phyloP scores from a whole-genome alignment of 2,113 vertebrate species.

The Macquaria australasica region DNA sequence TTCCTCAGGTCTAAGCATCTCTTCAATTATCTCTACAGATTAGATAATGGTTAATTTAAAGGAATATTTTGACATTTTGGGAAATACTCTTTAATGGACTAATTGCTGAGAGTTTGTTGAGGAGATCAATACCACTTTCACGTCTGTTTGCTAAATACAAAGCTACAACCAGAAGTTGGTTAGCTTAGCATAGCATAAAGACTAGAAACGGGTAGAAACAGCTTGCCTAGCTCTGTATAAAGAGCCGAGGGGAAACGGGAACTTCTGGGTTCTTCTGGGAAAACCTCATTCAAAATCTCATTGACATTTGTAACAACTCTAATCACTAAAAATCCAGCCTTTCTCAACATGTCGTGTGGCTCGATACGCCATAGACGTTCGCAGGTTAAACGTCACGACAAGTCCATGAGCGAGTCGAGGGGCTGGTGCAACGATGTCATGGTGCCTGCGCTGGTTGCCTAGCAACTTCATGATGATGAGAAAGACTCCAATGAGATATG shows the following conservation, averaged over 20 bases:
- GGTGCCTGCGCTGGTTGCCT: not conserved
- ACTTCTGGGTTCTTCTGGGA: not conserved
- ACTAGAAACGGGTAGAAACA: not conserved
- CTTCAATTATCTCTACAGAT: not conserved
- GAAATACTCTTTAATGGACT: not conserved
- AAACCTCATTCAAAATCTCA: not conserved
- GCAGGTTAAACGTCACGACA: too few relatives aligned
- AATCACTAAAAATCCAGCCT: not conserved
- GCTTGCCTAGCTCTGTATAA: not conserved
- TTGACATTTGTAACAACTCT: not conserved
- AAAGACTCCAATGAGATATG: not conserved
- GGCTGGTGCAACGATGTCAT: too few relatives aligned
- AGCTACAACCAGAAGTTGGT: not conserved
- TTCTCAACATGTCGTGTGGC: not conserved
- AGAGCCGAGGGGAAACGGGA: not conserved
- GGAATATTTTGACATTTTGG: not conserved
- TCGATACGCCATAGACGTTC: too few relatives aligned
- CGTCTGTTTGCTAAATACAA: not conserved
- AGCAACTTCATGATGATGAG: not conserved
- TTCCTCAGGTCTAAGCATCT: not conserved
- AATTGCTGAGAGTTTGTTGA: not conserved
- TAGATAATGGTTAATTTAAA: not conserved
- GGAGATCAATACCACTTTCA: not conserved
- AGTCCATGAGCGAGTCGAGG: too few relatives aligned
- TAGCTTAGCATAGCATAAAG: constrained; percentile 12